phyloP scores from a whole-genome alignment of 2,113 vertebrate species.

The Centropus bengalensis region DNA sequence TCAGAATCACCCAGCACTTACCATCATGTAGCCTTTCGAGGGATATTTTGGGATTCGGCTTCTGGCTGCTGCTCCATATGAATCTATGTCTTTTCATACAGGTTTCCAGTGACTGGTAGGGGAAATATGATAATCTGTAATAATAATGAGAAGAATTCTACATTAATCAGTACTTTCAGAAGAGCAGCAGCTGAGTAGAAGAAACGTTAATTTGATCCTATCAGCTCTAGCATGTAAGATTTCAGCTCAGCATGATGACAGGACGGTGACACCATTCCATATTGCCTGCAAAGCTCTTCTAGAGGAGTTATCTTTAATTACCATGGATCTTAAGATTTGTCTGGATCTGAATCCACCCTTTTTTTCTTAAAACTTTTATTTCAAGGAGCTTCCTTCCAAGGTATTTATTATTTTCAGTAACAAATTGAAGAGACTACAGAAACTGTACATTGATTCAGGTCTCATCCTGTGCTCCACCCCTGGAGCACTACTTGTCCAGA shows the following conservation, averaged over 20 bases:
- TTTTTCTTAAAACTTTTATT: background rate
- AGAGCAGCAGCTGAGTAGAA: background rate
- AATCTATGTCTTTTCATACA: background rate
- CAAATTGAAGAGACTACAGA: background rate
- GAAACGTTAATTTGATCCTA: background rate
- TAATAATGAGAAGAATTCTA: background rate
- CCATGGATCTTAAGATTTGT: fast-evolving
- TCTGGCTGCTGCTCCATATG: background rate
- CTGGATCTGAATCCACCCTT: background rate
- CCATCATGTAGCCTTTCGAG: background rate
- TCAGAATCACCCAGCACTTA: background rate
- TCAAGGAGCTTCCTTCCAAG: background rate
- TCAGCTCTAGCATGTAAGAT: background rate
- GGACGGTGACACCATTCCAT: background rate
- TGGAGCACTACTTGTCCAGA: background rate
- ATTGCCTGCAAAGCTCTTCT: background rate
- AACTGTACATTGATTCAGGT: background rate
- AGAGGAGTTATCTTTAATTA: background rate
- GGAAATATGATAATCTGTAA: background rate
- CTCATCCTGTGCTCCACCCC: background rate
- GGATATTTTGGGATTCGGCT: background rate
- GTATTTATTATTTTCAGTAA: too few species aligned
- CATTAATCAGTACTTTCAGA: background rate
- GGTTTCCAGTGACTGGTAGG: background rate
- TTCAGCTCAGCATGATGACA: background rate